These are phyloP conservation scores for Clarias fuscus DNA, from an alignment of 2,797 vertebrate genomes.

Conservation along the genomic window DNA sequence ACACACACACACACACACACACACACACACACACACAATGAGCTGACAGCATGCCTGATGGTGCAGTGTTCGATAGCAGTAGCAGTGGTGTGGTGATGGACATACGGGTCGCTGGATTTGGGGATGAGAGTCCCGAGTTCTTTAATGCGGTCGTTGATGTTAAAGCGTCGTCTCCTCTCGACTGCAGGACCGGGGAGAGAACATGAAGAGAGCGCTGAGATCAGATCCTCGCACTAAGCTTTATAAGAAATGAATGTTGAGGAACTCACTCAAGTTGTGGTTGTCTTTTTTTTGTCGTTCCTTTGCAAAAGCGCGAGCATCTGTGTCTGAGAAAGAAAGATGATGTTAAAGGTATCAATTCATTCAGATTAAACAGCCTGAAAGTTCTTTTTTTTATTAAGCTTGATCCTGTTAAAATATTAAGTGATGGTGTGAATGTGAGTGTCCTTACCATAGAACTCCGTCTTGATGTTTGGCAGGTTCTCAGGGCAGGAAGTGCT, in stretches of 20 bases:
- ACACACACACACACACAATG: constrained; percentile 27
- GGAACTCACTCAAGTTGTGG: constrained; percentile 93
- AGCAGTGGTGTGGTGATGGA: constrained; percentile 48
- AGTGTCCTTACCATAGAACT: constrained; percentile 84
- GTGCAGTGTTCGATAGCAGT: background rate
- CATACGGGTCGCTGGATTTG: constrained; percentile 98
- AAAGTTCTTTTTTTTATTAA: background rate
- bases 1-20: constrained; percentile 29
- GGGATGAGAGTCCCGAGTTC: constrained; percentile 97
- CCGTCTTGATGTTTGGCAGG: constrained; percentile 96
- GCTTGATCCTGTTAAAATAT: background rate
- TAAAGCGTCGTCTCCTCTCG: constrained; percentile 94
- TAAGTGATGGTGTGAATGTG: background rate
- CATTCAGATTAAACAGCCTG: background rate
- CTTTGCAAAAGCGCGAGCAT: constrained; percentile 91
- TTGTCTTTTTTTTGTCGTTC: constrained; percentile 99
- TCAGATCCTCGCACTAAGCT: background rate
- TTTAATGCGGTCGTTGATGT: constrained; percentile 99
- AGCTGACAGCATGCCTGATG: constrained; percentile 30
- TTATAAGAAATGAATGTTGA: background rate
- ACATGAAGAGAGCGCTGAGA: background rate
- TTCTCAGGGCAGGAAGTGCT: constrained; percentile 97
- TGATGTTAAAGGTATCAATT: background rate
- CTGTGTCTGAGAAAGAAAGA: constrained; percentile 74
- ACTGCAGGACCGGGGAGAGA: constrained; percentile 68